phyloP scores from a whole-genome alignment of 1,140 invertebrate genomes.

The Drosophila insularis region DNA sequence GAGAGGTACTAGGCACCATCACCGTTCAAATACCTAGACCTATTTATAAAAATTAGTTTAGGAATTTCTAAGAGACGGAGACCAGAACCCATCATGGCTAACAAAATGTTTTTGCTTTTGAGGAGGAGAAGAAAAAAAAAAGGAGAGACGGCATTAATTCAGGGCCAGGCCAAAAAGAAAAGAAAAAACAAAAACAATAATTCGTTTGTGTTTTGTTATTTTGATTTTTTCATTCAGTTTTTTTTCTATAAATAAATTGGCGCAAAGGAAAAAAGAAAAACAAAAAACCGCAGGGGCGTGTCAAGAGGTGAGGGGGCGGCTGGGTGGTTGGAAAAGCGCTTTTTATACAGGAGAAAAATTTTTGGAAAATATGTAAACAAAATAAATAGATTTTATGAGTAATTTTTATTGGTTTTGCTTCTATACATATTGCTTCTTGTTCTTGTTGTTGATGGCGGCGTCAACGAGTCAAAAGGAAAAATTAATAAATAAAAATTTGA shows the following conservation, averaged over 20 bases:
- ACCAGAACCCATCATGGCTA: constrained; percentile 19
- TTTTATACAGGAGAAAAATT: constrained; percentile 28
- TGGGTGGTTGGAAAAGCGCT: constrained; percentile 16
- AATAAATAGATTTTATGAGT: constrained; percentile 59
- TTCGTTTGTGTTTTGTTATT: constrained; percentile 35
- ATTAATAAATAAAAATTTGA: constrained; percentile 5
- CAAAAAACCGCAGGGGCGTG: constrained; percentile 15
- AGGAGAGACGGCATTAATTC: background rate
- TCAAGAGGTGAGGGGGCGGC: background rate
- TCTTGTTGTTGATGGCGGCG: constrained; percentile 27
- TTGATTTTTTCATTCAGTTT: constrained; percentile 58
- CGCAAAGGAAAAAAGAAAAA: constrained; percentile 14
- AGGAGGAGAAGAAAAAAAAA: too few species aligned
- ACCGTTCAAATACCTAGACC: constrained; percentile 26
- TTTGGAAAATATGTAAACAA: constrained; percentile 66
- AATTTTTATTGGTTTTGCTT: constrained; percentile 3
- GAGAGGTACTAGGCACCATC: background rate
- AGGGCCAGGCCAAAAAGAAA: background rate
- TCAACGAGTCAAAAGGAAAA: constrained; percentile 27
- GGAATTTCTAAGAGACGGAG: constrained; percentile 10
- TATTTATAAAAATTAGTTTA: constrained; percentile 11
- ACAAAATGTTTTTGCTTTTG: constrained; percentile 4
- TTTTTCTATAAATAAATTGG: constrained; percentile 51
- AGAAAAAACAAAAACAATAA: background rate
- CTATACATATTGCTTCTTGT: constrained; percentile 8